These are phyloP conservation scores for Heliocidaris tuberculata DNA, from an alignment of 35 echinoderm and acorn worm species.

Conservation along the genomic window DNA sequence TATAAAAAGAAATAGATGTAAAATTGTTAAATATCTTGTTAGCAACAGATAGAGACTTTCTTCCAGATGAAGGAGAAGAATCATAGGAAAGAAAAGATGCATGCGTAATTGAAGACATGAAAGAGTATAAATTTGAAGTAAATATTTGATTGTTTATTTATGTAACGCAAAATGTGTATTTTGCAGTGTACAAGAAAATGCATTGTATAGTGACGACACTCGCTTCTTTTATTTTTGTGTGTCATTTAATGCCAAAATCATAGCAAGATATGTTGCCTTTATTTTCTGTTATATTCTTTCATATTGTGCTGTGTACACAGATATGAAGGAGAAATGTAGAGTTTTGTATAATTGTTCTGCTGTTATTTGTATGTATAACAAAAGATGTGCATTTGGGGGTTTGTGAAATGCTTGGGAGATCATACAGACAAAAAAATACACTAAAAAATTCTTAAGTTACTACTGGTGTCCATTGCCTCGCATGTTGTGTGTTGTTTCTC, in stretches of 20 bases:
- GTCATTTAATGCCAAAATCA: slow-evolving; percentile 11
- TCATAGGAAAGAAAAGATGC: neutral
- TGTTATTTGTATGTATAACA: slow-evolving; percentile 32
- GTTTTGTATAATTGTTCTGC: slow-evolving; percentile 29
- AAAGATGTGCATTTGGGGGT: slow-evolving; percentile 26
- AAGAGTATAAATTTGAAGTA: neutral
- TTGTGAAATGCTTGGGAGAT: slow-evolving; percentile 28
- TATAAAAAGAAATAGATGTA: neutral
- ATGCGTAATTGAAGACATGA: neutral
- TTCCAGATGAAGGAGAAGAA: neutral
- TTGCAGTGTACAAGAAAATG: too few species aligned
- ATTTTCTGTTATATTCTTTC: slow-evolving; percentile 19
- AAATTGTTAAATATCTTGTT: neutral
- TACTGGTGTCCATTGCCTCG: neutral
- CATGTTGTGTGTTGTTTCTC: neutral
- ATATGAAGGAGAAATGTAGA: neutral
- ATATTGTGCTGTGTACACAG: neutral
- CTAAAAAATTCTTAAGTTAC: slow-evolving; percentile 37
- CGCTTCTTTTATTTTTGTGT: neutral
- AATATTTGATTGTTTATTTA: neutral
- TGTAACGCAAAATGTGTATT: neutral
- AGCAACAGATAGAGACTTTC: neutral
- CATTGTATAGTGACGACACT: neutral
- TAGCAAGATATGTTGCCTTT: neutral
- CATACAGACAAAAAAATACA: neutral